phyloP scores from a whole-genome alignment of 2,888 invertebrate species.

The Tolmerus cingulatus region DNA sequence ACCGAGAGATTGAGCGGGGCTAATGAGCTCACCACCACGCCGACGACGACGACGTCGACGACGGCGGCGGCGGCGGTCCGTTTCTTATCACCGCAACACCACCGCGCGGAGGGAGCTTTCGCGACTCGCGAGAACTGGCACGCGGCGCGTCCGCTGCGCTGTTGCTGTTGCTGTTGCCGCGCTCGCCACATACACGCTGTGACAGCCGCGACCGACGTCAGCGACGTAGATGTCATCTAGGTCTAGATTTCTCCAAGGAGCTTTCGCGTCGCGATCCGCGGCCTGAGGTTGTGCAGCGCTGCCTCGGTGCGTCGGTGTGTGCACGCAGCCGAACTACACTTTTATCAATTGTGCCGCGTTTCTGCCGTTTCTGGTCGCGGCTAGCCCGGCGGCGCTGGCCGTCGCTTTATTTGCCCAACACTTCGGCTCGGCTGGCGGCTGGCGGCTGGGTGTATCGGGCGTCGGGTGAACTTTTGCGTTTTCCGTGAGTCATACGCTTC shows the following conservation, averaged over 20 bases:
- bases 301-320: neutral
- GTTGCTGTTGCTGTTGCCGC: neutral
- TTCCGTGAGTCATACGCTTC: conserved; percentile 1
- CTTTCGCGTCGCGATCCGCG: neutral
- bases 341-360: neutral
- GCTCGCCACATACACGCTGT: neutral
- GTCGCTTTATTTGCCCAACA: neutral
- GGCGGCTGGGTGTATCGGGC: neutral
- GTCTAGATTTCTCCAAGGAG: conserved; percentile 9
- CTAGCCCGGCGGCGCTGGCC: neutral
- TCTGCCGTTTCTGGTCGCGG: neutral
- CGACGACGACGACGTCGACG: neutral
- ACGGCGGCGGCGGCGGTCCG: neutral
- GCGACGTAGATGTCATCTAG: neutral
- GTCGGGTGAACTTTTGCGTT: conserved; percentile 9
- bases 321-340: neutral
- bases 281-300: neutral
- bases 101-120: neutral
- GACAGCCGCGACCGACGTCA: neutral
- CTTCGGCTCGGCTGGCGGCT: neutral
- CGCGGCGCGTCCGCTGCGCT: neutral
- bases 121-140: neutral
- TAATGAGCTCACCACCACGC: neutral
- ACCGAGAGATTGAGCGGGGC: neutral
- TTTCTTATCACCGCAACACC: neutral